A percentile compares a stretch with the other conserved stretches of the same genome.
These are phyloP conservation scores for Drosophila nr. perissopoda DNA, from an alignment of 2,888 invertebrate genomes.

Conservation along the genomic window DNA sequence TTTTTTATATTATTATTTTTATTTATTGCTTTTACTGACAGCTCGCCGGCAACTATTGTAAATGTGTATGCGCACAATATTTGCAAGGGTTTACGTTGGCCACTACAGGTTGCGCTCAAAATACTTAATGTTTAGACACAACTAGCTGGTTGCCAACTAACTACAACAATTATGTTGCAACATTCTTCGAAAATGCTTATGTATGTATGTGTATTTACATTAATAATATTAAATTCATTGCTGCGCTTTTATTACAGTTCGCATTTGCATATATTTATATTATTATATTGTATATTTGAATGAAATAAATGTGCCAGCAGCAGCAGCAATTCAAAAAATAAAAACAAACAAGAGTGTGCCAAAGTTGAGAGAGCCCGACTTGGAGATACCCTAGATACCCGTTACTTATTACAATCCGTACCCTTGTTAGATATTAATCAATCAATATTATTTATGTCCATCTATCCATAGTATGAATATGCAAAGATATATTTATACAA, in stretches of 20 bases:
- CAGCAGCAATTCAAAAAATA: not conserved
- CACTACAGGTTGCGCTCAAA: not conserved
- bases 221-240: not conserved
- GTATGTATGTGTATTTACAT: not conserved
- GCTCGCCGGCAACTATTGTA: conserved; percentile 13
- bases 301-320: not conserved
- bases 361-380: not conserved
- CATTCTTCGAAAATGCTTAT: not conserved
- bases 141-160: not conserved
- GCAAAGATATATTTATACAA: too few relatives aligned
- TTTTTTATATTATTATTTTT: not conserved
- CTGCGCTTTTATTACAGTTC: not conserved
- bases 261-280: too few relatives aligned
- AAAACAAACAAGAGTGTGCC: not conserved
- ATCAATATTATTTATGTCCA: not conserved
- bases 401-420: not conserved
- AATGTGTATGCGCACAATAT: not conserved
- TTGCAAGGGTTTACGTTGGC: not conserved
- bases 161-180: not conserved
- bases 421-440: not conserved
- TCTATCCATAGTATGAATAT: too few relatives aligned
- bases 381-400: not conserved
- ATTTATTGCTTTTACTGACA: conserved; percentile 16
- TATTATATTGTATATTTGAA: not conserved
- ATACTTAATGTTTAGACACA: not conserved